Percentiles rank a stretch among this genome's conserved stretches.
Evolutionary conservation across 2,888 invertebrate genomes (phyloP).

Genomic region (Brachyptera putata): DNA sequence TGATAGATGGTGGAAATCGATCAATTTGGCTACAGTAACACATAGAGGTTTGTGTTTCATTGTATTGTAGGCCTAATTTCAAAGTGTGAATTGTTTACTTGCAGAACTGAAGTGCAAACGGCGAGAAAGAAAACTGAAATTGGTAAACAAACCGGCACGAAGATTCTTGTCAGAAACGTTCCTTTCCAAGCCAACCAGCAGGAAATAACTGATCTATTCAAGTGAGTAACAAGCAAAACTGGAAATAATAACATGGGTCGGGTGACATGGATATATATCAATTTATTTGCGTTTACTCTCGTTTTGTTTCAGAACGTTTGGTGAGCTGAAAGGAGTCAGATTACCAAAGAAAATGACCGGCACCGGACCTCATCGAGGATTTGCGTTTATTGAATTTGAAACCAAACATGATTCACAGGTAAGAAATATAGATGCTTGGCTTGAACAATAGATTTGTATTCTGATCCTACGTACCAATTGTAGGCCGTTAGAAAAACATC

Average conservation of each 20-base stretch:
- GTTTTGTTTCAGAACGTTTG: constrained; percentile 70
- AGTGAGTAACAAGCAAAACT: constrained; percentile 54
- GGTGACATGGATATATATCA: too few relatives aligned
- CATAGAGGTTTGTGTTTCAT: constrained; percentile 20
- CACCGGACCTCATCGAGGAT: constrained; percentile 83
- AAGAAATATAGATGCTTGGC: too few relatives aligned
- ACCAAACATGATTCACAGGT: constrained; percentile 90
- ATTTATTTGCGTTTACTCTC: too few relatives aligned
- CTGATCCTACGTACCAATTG: constrained; percentile 11
- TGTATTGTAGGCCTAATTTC: too few relatives aligned
- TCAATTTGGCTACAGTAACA: too few relatives aligned
- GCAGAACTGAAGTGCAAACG: constrained; percentile 58
- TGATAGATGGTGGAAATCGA: too few relatives aligned
- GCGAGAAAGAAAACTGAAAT: constrained; percentile 56
- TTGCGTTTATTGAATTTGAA: constrained; percentile 92
- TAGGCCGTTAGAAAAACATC: not conserved
- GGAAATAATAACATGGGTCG: not conserved
- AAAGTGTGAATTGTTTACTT: constrained; percentile 33
- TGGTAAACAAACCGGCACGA: constrained; percentile 54
- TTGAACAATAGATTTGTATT: not conserved
- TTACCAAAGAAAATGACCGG: constrained; percentile 86
- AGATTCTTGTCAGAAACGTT: constrained; percentile 89
- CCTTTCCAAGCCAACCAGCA: constrained; percentile 89
- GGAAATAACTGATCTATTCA: constrained; percentile 83
- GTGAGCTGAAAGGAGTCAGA: constrained; percentile 84